A percentile compares a stretch with the other conserved stretches of the same genome.
Conservation (phyloP, 2,797 vertebrate genomes). For the Anomalospiza imberbis region DNA sequence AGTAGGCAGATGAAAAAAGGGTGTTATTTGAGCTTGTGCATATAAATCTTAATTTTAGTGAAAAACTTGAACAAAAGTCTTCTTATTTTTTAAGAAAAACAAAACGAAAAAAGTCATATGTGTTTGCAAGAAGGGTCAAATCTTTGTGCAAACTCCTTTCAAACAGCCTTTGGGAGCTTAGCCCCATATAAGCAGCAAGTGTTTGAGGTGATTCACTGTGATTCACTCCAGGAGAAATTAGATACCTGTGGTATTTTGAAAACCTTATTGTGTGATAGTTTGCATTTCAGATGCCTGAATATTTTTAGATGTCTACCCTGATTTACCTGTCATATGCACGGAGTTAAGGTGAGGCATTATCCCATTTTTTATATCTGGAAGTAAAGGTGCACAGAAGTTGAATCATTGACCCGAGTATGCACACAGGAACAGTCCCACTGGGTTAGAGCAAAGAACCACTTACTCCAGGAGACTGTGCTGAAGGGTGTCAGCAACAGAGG, state of each 20-base stretch:
- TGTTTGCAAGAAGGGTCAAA: neutral
- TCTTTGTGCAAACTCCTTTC: neutral
- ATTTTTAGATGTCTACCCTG: neutral
- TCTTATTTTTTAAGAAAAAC: neutral
- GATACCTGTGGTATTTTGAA: neutral
- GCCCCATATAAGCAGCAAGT: neutral
- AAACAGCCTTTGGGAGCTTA: neutral
- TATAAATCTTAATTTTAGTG: neutral
- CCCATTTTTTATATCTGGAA: neutral
- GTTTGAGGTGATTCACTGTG: neutral
- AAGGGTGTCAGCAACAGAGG: neutral
- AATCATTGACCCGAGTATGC: neutral
- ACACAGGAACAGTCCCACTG: neutral
- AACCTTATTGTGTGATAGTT: neutral
- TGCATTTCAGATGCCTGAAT: neutral
- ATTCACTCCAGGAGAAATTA: neutral
- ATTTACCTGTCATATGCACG: neutral
- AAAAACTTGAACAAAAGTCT: neutral
- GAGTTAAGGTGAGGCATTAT: neutral
- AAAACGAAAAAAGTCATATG: neutral
- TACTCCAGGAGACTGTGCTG: neutral
- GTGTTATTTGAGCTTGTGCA: neutral
- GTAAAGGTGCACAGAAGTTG: neutral
- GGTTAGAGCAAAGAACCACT: neutral
- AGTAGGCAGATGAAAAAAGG: neutral